Evolutionary conservation across 2,888 invertebrate genomes (phyloP).

Genomic region (Zele albiditarsus): DNA sequence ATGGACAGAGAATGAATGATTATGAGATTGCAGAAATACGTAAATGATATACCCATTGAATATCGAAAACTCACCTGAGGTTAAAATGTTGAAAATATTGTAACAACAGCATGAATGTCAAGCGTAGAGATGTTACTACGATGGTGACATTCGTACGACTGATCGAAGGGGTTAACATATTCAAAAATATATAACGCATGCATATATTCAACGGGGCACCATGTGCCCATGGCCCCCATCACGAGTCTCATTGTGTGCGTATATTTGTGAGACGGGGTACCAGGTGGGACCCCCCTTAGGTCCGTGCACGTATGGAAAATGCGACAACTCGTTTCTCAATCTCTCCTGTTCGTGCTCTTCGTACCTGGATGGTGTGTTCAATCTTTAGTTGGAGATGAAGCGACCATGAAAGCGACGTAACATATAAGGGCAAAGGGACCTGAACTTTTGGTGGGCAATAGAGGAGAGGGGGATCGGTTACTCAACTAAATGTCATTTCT

Average conservation of each 20-base stretch:
- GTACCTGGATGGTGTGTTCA: conserved; percentile 59
- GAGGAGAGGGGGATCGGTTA: neutral
- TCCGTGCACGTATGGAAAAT: conserved; percentile 57
- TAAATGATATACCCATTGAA: too few species aligned
- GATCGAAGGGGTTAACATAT: conserved; percentile 72
- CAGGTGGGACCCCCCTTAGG: conserved; percentile 66
- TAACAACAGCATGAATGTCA: neutral
- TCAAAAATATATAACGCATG: conserved; percentile 69
- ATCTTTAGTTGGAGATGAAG: conserved; percentile 12
- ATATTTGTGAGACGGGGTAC: conserved; percentile 57
- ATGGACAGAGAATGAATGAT: too few species aligned
- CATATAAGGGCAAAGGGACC: neutral
- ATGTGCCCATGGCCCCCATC: conserved; percentile 54
- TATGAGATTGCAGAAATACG: too few species aligned
- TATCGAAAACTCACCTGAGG: conserved; percentile 11
- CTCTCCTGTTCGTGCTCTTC: conserved; percentile 34
- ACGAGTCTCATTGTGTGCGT: conserved; percentile 43
- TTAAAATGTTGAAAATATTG: conserved; percentile 11
- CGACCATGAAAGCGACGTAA: neutral
- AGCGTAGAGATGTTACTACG: conserved; percentile 66
- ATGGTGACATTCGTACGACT: conserved; percentile 70
- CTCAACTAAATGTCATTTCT: neutral
- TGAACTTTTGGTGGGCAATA: neutral
- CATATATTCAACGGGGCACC: conserved; percentile 60
- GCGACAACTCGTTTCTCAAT: conserved; percentile 37